A percentile compares a stretch with the other conserved stretches of the same genome.
Evolutionary conservation across 2,797 vertebrate species (phyloP).

Genomic region (Onychomys leucogaster): DNA sequence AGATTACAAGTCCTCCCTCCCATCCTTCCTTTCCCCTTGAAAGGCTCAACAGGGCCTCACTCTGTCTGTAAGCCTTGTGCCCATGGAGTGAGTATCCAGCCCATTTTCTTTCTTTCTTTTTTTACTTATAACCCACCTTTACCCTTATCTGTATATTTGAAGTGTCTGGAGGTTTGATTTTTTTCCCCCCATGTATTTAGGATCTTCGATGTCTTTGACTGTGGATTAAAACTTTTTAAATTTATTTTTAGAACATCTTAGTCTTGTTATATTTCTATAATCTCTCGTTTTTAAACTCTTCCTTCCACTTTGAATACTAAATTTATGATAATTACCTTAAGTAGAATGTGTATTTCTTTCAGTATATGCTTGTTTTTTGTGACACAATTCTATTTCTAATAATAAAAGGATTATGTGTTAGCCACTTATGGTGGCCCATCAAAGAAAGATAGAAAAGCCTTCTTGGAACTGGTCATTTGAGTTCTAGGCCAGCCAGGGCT

Average conservation of each 20-base stretch:
- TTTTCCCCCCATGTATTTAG: not conserved
- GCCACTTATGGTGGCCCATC: not conserved
- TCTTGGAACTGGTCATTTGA: not conserved
- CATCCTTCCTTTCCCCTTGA: not conserved
- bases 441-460: not conserved
- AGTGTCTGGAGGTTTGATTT: not conserved
- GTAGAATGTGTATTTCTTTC: not conserved
- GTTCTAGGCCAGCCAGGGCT: not conserved
- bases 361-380: not conserved
- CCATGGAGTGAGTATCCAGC: not conserved
- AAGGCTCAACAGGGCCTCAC: not conserved
- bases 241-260: not conserved
- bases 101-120: not conserved
- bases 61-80: not conserved
- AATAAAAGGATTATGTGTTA: not conserved
- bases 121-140: not conserved
- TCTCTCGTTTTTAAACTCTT: not conserved
- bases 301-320: not conserved
- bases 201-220: not conserved
- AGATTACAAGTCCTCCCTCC: not conserved
- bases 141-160: not conserved
- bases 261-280: not conserved
- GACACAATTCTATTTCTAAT: not conserved
- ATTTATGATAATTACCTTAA: not conserved
- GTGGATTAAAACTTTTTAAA: not conserved